Conservation (phyloP, 2,797 vertebrate genomes). For the Chelon auratus region DNA sequence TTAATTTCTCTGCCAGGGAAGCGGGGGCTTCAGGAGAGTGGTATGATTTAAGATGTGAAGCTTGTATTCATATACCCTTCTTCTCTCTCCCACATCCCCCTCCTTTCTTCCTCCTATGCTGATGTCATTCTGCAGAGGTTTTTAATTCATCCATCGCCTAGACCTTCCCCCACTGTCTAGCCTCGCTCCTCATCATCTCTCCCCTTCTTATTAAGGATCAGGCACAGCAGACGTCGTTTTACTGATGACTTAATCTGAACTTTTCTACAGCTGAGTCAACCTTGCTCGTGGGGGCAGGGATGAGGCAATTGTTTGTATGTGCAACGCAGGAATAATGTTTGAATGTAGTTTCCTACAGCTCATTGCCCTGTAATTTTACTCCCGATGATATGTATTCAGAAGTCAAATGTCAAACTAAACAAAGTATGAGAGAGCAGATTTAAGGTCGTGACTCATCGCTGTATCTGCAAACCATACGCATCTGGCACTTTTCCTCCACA, state of each 20-base stretch:
- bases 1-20: conserved; percentile 56
- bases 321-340: conserved; percentile 21
- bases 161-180: conserved; percentile 58
- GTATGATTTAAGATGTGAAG: conserved; percentile 77
- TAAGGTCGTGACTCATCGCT: conserved; percentile 29
- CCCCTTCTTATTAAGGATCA: conserved; percentile 66
- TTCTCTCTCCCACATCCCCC: conserved; percentile 43
- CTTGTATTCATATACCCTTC: conserved; percentile 46
- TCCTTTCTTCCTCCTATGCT: conserved; percentile 66
- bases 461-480: conserved; percentile 50
- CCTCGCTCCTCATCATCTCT: conserved; percentile 56
- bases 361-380: conserved; percentile 59
- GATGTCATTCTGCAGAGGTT: conserved; percentile 80
- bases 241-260: conserved; percentile 80
- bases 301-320: conserved; percentile 49
- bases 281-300: conserved; percentile 25
- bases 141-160: conserved; percentile 72
- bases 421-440: conserved; percentile 27
- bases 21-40: conserved; percentile 40
- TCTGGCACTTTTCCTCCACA: conserved; percentile 35
- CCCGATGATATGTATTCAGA: conserved; percentile 45
- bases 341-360: conserved; percentile 32
- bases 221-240: conserved; percentile 67
- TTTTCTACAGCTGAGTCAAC: conserved; percentile 59
- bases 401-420: conserved; percentile 55